Evolutionary conservation across 2,888 invertebrate species (phyloP).

Genomic region (Emmelina monodactyla): DNA sequence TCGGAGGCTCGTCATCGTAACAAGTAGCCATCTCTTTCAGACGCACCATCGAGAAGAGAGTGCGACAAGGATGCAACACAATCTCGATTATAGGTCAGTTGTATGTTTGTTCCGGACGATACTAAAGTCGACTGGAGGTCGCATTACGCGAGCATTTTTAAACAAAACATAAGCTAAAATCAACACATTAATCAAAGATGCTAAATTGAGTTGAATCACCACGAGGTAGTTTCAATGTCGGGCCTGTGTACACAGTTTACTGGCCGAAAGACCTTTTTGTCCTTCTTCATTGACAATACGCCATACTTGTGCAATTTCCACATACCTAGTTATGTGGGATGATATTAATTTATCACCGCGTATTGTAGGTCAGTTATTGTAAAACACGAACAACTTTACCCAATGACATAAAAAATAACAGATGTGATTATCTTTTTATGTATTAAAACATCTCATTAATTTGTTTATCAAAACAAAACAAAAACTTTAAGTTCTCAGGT

Average conservation of each 20-base stretch:
- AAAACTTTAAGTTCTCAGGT: too few species aligned
- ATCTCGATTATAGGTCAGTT: conserved; percentile 64
- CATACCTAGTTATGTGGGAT: too few species aligned
- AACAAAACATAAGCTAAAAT: background rate
- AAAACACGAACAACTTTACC: too few species aligned
- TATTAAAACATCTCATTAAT: too few species aligned
- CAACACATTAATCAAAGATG: background rate
- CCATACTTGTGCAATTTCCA: too few species aligned
- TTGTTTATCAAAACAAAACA: too few species aligned
- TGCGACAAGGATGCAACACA: conserved; percentile 40
- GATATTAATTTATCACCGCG: too few species aligned
- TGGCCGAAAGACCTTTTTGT: background rate
- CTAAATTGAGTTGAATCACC: conserved; percentile 1
- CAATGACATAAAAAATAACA: too few species aligned
- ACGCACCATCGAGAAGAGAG: conserved; percentile 33
- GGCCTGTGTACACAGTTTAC: background rate
- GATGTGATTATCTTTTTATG: too few species aligned
- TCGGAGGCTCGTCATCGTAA: conserved; percentile 61
- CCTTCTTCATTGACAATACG: too few species aligned
- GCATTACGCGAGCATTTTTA: conserved; percentile 30
- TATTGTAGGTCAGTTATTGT: too few species aligned
- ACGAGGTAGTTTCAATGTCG: background rate
- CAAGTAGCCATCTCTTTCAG: conserved; percentile 39
- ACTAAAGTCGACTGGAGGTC: conserved; percentile 65
- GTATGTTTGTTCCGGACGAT: conserved; percentile 62